A percentile compares a stretch with the other conserved stretches of the same genome.
Evolutionary conservation across 2,113 vertebrate species (phyloP).

Genomic region (Dicentrarchus labrax): DNA sequence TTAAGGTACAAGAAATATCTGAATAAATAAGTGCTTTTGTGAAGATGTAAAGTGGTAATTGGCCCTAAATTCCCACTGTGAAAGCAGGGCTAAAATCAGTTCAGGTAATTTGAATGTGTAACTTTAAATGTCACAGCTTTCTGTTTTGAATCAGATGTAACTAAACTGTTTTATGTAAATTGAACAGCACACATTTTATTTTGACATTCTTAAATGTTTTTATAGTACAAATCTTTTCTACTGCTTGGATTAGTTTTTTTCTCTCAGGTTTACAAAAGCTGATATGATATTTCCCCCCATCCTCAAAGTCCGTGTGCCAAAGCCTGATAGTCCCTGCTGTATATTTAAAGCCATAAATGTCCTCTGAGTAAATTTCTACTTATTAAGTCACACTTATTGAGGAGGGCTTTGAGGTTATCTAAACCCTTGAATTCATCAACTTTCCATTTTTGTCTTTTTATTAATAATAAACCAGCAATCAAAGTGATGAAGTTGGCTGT

Average conservation of each 20-base stretch:
- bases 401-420: neutral
- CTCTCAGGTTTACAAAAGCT: neutral
- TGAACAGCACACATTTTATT: neutral
- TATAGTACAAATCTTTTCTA: no score
- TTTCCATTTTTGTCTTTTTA: neutral
- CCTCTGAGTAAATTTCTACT: neutral
- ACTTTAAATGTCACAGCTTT: neutral
- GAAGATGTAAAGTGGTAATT: neutral
- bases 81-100: neutral
- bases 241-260: neutral
- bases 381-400: neutral
- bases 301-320: constrained; percentile 3
- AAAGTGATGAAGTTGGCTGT: neutral
- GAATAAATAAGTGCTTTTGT: no score
- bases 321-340: constrained; percentile 10
- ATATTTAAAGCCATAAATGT: constrained; percentile 31
- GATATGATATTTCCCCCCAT: no score
- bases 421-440: neutral
- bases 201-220: neutral
- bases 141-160: neutral
- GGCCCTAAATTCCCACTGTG: neutral
- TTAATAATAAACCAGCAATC: neutral
- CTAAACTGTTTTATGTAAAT: neutral
- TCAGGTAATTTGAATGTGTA: neutral
- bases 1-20: no score